Conservation (phyloP, 2,797 vertebrate genomes). For the Sebastes flavidus region DNA sequence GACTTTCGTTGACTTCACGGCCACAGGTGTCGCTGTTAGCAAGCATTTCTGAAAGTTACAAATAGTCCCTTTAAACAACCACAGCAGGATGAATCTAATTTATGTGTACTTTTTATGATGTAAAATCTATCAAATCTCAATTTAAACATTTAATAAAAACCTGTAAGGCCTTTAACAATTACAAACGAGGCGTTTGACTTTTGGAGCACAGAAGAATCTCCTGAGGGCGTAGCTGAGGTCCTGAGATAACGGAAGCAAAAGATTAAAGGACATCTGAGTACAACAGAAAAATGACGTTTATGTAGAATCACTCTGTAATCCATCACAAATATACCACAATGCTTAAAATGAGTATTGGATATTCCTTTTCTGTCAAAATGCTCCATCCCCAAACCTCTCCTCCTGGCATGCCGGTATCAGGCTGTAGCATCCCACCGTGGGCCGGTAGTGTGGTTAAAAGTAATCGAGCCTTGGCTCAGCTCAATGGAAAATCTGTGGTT, state of each 20-base stretch:
- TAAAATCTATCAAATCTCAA: not conserved
- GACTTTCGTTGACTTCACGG: too few species aligned
- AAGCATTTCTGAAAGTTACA: too few species aligned
- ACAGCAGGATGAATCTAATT: not conserved
- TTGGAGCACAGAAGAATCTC: not conserved
- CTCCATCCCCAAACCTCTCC: conserved; percentile 3
- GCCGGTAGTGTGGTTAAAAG: conserved; percentile 50
- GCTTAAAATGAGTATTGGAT: conserved; percentile 1
- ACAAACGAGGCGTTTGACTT: not conserved
- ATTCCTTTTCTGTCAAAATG: conserved; percentile 5
- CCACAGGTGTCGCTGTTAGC: too few species aligned
- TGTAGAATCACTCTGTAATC: conserved; percentile 11
- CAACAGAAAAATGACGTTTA: conserved; percentile 17
- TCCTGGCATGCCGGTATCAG: conserved; percentile 29
- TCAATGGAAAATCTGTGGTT: conserved; percentile 77
- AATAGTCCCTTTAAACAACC: not conserved
- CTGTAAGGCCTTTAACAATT: not conserved
- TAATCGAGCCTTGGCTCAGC: conserved; percentile 63
- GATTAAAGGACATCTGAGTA: conserved; percentile 22
- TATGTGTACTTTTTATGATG: not conserved
- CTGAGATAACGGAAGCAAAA: not conserved
- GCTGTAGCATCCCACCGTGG: conserved; percentile 31
- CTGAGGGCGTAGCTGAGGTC: not conserved
- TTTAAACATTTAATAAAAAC: not conserved
- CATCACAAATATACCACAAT: conserved; percentile 8